phyloP scores from a whole-genome alignment of 2,113 vertebrate species.

The Charina bottae region DNA sequence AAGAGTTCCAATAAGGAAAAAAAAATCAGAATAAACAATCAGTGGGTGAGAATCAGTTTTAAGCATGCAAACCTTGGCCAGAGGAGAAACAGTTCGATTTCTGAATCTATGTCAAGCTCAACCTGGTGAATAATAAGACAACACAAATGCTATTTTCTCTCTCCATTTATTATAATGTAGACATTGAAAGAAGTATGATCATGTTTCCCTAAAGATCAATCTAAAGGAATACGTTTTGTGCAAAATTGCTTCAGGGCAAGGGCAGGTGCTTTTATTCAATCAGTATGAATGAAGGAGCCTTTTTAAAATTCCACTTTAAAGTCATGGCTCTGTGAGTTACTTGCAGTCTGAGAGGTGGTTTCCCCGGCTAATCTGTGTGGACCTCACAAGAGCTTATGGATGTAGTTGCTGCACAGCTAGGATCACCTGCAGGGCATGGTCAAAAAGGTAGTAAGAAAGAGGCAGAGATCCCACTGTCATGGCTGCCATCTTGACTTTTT shows the following conservation, averaged over 20 bases:
- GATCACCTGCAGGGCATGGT: too few relatives aligned
- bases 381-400: not conserved
- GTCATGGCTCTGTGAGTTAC: not conserved
- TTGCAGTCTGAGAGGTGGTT: not conserved
- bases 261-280: slow-evolving; percentile 52
- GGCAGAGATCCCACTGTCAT: too few relatives aligned
- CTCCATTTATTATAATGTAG: slow-evolving; percentile 56
- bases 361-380: not conserved
- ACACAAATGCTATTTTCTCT: slow-evolving; percentile 26
- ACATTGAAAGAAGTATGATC: slow-evolving; percentile 58
- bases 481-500: not conserved
- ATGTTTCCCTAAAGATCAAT: slow-evolving; percentile 69
- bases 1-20: slow-evolving; percentile 2
- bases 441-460: too few relatives aligned
- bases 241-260: slow-evolving; percentile 54
- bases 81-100: slow-evolving; percentile 38
- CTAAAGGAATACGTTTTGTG: slow-evolving; percentile 53
- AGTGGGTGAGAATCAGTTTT: slow-evolving; percentile 13
- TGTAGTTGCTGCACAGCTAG: too few relatives aligned
- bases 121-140: slow-evolving; percentile 52
- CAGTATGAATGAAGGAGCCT: slow-evolving; percentile 44
- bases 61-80: slow-evolving; percentile 12
- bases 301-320: not conserved
- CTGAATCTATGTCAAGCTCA: slow-evolving; percentile 44
- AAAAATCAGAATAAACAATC: slow-evolving; percentile 30